These are phyloP conservation scores for Pristionchus arcanus DNA, from an alignment of 2,888 invertebrate species.

Conservation along the genomic window DNA sequence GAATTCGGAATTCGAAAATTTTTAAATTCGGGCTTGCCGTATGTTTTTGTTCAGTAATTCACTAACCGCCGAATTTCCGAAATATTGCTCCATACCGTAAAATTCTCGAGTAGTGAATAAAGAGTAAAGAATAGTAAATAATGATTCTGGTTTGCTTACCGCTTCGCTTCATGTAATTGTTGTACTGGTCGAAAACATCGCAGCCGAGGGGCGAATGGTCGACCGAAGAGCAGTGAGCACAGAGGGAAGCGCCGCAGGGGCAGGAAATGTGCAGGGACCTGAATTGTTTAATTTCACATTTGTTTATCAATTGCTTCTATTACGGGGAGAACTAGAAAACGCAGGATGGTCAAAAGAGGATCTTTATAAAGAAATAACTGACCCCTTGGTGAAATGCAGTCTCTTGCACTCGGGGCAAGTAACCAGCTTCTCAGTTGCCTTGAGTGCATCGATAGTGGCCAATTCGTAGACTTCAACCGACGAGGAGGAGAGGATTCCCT, in stretches of 20 bases:
- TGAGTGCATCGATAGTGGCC: not conserved
- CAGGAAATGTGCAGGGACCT: not conserved
- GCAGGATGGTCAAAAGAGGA: not conserved
- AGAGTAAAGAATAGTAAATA: not conserved
- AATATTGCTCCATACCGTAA: too few species aligned
- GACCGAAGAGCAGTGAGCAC: conserved; percentile 20
- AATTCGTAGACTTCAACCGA: not conserved
- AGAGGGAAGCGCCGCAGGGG: not conserved
- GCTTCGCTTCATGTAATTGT: conserved; percentile 6
- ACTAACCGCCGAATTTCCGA: too few species aligned
- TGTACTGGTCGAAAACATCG: conserved; percentile 35
- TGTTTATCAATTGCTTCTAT: not conserved
- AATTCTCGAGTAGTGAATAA: not conserved
- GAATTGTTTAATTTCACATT: not conserved
- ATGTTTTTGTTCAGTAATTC: too few species aligned
- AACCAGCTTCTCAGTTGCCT: not conserved
- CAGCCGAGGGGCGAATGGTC: conserved; percentile 12
- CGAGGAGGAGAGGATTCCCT: not conserved
- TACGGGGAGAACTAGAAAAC: too few species aligned
- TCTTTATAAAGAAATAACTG: not conserved
- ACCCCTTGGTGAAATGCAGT: conserved; percentile 3
- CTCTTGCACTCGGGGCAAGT: conserved; percentile 27
- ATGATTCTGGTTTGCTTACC: not conserved
- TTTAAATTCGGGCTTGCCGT: too few species aligned
- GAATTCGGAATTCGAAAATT: not conserved